Evolutionary conservation across 2,113 vertebrate genomes (phyloP), one percentile per base, ranked within the genome.

Genomic region (Lepus americanus): DNA sequence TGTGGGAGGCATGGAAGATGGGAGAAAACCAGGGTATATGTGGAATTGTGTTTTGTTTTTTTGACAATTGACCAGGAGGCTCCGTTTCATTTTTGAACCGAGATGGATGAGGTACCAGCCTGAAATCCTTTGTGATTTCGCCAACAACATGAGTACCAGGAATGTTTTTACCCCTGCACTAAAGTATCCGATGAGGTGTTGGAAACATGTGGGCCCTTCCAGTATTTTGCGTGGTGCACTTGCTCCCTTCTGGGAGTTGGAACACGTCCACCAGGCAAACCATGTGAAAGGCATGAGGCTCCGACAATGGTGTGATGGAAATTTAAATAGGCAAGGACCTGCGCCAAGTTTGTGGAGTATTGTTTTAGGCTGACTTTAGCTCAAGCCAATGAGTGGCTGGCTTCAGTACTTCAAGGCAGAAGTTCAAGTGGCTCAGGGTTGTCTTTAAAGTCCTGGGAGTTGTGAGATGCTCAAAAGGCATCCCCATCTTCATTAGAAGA

Each of bases 41-140:
- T 69, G 82, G 74, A 95, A 31, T 31, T 94, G 33, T 61, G 25
- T 88, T 83, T 92, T 78, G 27, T 92, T 67, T 92, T 85, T 70
- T 39, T 93, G 91, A 96, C 95, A 97, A 67, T 95, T 92, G 89
- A 97, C 94, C 89, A 90, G 83, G 77, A 95, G 84, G 44, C 89
- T 96, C 95, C 77, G 59, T 97, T 96, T 97, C 91, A 49, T 94
- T 92, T 97, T n/a, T 16, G 95, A 96, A 92, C 79, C 1, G 16
- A 97, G 97, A 97, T 97, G 94, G 96, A 97, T 98, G 97, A 98
- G 92, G 96, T 96, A 97, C 96, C 97, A 96, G 86, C 74, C 94
- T 93, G 79, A 89, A 96, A 93, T 94, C 93, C 95, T 97, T 96
- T 97, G 97, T 97, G 95, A 96, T 87, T 95, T 95, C 1, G 87